phyloP scores from a whole-genome alignment of 2,797 vertebrate species.

The Intellagama lesueurii region DNA sequence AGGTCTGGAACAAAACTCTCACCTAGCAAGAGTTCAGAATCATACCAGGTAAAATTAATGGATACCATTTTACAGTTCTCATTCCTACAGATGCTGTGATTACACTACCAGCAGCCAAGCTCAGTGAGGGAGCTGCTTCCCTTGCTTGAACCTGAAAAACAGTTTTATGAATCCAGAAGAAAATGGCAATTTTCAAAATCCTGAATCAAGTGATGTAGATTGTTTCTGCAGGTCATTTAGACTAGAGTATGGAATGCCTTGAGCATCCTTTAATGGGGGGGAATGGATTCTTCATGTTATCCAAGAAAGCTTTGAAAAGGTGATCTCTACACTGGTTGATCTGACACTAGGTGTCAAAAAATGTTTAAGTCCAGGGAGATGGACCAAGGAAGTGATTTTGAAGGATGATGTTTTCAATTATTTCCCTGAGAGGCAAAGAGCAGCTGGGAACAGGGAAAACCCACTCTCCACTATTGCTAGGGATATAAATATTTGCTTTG shows the following conservation, averaged over 20 bases:
- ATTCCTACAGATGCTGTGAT: constrained; percentile 50
- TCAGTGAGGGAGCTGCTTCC: constrained; percentile 32
- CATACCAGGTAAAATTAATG: constrained; percentile 62
- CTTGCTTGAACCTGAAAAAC: constrained; percentile 7
- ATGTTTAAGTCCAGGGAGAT: too few species aligned
- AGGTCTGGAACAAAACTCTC: constrained; percentile 50
- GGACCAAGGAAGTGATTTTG: not conserved
- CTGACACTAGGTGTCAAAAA: not conserved
- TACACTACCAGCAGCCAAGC: constrained; percentile 50
- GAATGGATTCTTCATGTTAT: not conserved
- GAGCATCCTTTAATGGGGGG: not conserved
- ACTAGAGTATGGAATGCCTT: not conserved
- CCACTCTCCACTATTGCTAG: too few species aligned
- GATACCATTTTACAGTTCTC: constrained; percentile 12
- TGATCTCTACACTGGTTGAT: not conserved
- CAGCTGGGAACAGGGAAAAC: too few species aligned
- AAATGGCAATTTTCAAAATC: not conserved
- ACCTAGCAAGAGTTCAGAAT: constrained; percentile 51
- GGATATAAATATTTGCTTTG: too few species aligned
- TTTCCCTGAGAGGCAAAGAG: not conserved
- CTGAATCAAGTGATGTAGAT: constrained; percentile 8
- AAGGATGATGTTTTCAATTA: not conserved
- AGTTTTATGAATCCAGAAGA: constrained; percentile 40
- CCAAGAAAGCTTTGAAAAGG: not conserved
- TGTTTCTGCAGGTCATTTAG: not conserved